These are phyloP conservation scores for Tetragnatha montana DNA, from an alignment of 2,888 invertebrate genomes.

Conservation along the genomic window DNA sequence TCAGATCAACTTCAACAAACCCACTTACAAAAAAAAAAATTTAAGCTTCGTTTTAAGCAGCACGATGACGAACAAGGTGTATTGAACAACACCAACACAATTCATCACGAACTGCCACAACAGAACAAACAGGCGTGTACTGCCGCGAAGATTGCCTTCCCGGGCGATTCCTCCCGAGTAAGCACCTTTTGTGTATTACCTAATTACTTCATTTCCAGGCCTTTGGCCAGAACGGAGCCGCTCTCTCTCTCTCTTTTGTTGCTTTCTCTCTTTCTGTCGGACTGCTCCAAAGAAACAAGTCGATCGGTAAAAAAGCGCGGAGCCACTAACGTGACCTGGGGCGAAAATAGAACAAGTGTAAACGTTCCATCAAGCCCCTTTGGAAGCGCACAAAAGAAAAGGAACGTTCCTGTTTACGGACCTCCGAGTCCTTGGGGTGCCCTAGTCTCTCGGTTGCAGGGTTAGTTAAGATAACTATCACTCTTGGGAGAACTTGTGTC, in stretches of 20 bases:
- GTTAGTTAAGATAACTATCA: too few relatives aligned
- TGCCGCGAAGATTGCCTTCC: not conserved
- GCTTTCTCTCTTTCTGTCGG: not conserved
- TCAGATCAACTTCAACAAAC: too few relatives aligned
- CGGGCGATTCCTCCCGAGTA: not conserved
- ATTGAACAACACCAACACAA: not conserved
- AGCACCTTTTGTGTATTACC: not conserved
- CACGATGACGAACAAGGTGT: too few relatives aligned
- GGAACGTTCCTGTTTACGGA: not conserved
- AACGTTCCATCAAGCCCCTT: slow-evolving; percentile 9
- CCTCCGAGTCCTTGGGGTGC: not conserved
- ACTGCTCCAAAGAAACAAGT: not conserved
- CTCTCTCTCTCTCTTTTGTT: not conserved
- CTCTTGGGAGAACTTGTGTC: too few relatives aligned
- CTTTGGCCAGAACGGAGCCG: not conserved
- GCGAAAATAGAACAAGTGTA: slow-evolving; percentile 6
- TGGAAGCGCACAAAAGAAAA: slow-evolving; percentile 4
- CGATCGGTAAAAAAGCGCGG: slow-evolving; percentile 1
- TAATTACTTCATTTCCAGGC: not conserved
- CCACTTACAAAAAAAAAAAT: too few relatives aligned
- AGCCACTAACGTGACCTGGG: not conserved
- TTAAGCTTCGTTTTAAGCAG: too few relatives aligned
- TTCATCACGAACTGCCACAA: not conserved
- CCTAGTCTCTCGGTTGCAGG: too few relatives aligned
- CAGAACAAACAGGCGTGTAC: not conserved